Percentiles rank a stretch among this genome's conserved stretches.
phyloP scores from a whole-genome alignment of 2,113 vertebrate genomes.

The Leucopsar rothschildi region DNA sequence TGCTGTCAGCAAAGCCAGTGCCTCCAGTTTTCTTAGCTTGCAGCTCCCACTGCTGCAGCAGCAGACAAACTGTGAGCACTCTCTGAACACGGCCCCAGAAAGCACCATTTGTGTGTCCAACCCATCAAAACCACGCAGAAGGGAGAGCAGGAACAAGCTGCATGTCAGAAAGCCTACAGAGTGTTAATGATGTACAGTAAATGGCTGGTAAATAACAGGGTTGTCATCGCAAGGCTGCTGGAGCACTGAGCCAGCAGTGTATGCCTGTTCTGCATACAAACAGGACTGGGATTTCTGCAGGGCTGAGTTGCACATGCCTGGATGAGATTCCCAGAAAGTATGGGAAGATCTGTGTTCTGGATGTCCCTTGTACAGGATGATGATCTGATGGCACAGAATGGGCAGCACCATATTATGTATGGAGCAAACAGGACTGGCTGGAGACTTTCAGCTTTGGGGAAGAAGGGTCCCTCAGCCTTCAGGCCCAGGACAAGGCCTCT shows the following conservation, averaged over 20 bases:
- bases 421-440: background rate
- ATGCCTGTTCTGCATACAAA: background rate
- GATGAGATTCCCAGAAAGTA: background rate
- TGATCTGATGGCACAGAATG: background rate
- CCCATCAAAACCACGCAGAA: background rate
- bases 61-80: background rate
- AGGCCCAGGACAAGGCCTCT: background rate
- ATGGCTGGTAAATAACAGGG: background rate
- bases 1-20: background rate
- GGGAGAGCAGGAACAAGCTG: background rate
- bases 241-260: background rate
- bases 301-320: accelerated
- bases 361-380: accelerated
- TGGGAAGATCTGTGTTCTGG: background rate
- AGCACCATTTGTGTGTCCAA: background rate
- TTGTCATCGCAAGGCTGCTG: background rate
- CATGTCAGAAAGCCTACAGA: background rate
- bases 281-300: background rate
- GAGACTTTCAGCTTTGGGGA: background rate
- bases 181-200: background rate
- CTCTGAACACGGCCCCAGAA: background rate
- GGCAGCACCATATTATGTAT: accelerated
- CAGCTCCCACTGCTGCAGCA: background rate
- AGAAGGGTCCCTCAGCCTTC: background rate
- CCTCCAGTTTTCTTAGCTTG: background rate